A percentile compares a stretch with the other conserved stretches of the same genome.
phyloP scores from a whole-genome alignment of 1,140 invertebrate genomes.

The Drosophila auraria region DNA sequence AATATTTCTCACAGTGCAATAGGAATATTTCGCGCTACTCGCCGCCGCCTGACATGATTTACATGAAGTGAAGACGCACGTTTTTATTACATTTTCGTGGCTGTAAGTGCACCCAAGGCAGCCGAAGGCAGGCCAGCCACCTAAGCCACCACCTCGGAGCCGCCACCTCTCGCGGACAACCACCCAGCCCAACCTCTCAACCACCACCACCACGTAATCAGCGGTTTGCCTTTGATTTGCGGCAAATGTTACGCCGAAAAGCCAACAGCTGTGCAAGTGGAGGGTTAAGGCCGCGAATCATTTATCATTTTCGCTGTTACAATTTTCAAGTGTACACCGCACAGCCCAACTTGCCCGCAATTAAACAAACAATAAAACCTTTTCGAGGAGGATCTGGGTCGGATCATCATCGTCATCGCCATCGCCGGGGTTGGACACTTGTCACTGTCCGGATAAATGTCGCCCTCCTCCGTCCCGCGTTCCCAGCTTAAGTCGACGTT shows the following conservation, averaged over 20 bases:
- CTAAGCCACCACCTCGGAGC: constrained; percentile 24
- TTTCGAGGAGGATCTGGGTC: constrained; percentile 14
- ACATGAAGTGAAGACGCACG: constrained; percentile 80
- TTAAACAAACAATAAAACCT: constrained; percentile 78
- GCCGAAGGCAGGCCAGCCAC: constrained; percentile 20
- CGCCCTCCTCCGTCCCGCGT: constrained; percentile 42
- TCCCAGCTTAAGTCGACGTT: constrained; percentile 76
- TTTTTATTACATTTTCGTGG: constrained; percentile 84
- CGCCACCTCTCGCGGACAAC: constrained; percentile 25
- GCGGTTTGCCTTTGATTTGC: constrained; percentile 70
- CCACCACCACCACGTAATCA: constrained; percentile 26
- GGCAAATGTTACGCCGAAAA: constrained; percentile 73
- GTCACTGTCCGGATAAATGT: constrained; percentile 80
- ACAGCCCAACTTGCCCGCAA: constrained; percentile 57
- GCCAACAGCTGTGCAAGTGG: constrained; percentile 75
- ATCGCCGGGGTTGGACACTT: constrained; percentile 59
- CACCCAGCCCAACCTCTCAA: not conserved
- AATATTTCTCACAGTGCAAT: constrained; percentile 12
- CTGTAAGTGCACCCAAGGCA: constrained; percentile 69
- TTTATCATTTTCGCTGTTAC: constrained; percentile 79
- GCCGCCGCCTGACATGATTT: constrained; percentile 78
- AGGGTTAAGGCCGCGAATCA: constrained; percentile 73
- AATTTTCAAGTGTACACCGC: constrained; percentile 70
- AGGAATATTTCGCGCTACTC: constrained; percentile 76
- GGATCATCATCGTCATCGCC: constrained; percentile 3